phyloP scores from a whole-genome alignment of 2,113 vertebrate species.

The Python bivittatus region DNA sequence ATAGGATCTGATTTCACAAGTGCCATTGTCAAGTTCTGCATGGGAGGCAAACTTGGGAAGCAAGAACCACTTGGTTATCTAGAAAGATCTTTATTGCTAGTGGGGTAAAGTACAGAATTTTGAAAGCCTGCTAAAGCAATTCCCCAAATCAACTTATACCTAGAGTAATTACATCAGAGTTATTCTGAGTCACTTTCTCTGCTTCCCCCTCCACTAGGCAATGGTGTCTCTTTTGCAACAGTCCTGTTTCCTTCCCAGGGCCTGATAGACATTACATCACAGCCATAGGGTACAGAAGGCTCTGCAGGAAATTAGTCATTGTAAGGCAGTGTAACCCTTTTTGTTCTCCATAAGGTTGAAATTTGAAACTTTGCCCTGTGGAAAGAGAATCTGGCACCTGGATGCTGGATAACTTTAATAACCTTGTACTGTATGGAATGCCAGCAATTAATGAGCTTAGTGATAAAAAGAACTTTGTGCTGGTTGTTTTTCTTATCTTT shows the following conservation, averaged over 20 bases:
- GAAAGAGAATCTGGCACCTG: neutral
- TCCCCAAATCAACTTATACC: neutral
- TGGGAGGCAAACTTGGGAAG: neutral
- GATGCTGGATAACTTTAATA: conserved; percentile 3
- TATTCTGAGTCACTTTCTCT: neutral
- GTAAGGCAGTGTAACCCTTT: neutral
- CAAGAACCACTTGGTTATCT: neutral
- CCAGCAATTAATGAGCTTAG: conserved; percentile 7
- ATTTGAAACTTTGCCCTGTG: conserved; percentile 8
- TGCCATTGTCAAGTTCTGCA: neutral
- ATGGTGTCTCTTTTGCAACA: neutral
- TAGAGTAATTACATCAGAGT: neutral
- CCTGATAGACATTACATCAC: neutral
- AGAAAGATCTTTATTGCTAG: neutral
- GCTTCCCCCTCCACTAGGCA: neutral
- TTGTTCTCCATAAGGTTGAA: conserved; percentile 11
- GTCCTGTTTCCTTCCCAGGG: neutral
- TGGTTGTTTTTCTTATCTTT: conserved; percentile 4
- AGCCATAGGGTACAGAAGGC: neutral
- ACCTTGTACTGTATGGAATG: neutral
- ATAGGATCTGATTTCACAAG: conserved; percentile 16
- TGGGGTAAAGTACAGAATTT: neutral
- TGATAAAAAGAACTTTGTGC: neutral
- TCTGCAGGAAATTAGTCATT: conserved; percentile 19
- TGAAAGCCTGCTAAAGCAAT: neutral